Conservation (phyloP, 2,113 vertebrate genomes). For the Neolamprologus sp. region DNA sequence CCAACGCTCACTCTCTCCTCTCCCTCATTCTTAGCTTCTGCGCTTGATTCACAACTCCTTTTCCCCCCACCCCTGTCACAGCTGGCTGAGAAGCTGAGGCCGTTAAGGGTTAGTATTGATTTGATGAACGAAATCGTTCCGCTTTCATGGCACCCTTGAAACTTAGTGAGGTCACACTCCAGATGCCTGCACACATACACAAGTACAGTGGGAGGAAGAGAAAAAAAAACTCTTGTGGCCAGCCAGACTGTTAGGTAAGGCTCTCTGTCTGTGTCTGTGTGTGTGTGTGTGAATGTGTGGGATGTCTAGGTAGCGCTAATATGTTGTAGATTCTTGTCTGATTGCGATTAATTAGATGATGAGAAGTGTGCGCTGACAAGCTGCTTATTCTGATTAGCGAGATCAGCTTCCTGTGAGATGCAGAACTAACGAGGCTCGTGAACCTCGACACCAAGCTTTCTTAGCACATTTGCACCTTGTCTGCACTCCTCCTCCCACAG, state of each 20-base stretch:
- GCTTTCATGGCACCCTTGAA: slow-evolving; percentile 43
- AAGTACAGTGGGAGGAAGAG: not conserved
- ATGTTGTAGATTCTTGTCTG: slow-evolving; percentile 57
- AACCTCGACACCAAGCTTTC: slow-evolving; percentile 22
- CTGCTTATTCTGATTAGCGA: slow-evolving; percentile 73
- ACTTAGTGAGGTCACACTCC: not conserved
- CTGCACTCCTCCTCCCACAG: not conserved
- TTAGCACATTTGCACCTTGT: slow-evolving; percentile 8
- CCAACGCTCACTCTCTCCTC: not conserved
- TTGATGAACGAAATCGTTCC: slow-evolving; percentile 45
- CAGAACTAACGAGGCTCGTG: slow-evolving; percentile 56
- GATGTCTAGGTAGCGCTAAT: slow-evolving; percentile 38
- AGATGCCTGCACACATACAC: not conserved
- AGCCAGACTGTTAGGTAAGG: not conserved
- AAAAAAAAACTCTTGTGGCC: not conserved
- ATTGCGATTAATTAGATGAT: slow-evolving; percentile 76
- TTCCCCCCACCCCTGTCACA: not conserved
- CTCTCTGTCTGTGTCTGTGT: not conserved
- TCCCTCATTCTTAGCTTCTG: not conserved
- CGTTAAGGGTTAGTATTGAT: slow-evolving; percentile 30
- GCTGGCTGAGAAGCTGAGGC: slow-evolving; percentile 39
- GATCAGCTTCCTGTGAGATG: slow-evolving; percentile 61
- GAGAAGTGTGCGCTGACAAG: slow-evolving; percentile 64
- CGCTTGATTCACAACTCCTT: not conserved
- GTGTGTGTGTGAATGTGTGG: not conserved